A percentile compares a stretch with the other conserved stretches of the same genome.
Conservation (phyloP, 2,888 invertebrate genomes). For the Drosophila acutilabella region DNA sequence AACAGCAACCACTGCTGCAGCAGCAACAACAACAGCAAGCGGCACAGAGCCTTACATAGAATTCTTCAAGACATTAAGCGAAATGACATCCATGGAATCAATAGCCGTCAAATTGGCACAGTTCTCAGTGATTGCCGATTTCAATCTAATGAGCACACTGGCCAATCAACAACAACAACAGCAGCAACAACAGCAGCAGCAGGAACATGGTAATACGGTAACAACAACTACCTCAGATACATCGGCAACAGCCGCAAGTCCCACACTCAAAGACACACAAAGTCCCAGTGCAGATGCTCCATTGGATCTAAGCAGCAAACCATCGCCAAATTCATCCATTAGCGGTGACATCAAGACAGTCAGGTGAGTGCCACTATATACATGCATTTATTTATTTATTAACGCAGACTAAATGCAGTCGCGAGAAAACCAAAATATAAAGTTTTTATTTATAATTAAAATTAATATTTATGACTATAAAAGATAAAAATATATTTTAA, state of each 20-base stretch:
- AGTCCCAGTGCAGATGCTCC: slow-evolving; percentile 87
- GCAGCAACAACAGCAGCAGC: slow-evolving; percentile 24
- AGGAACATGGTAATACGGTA: slow-evolving; percentile 80
- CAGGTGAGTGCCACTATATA: slow-evolving; percentile 85
- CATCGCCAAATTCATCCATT: slow-evolving; percentile 86
- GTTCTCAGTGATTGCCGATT: slow-evolving; percentile 61
- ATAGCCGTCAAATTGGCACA: slow-evolving; percentile 88
- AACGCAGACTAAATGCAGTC: too few species aligned
- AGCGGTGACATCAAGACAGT: slow-evolving; percentile 88
- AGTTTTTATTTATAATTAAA: too few species aligned
- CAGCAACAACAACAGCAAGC: slow-evolving; percentile 43
- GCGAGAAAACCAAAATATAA: too few species aligned
- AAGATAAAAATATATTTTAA: too few species aligned
- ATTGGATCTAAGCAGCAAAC: slow-evolving; percentile 94
- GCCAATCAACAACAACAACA: slow-evolving; percentile 61
- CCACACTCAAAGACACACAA: slow-evolving; percentile 85
- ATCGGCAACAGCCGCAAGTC: slow-evolving; percentile 83
- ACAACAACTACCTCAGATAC: slow-evolving; percentile 85
- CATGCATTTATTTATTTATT: too few species aligned
- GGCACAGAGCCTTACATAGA: slow-evolving; percentile 43
- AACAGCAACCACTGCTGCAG: slow-evolving; percentile 42
- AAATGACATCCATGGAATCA: slow-evolving; percentile 88
- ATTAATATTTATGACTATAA: too few species aligned
- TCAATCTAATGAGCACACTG: slow-evolving; percentile 69
- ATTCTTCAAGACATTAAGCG: slow-evolving; percentile 81